A percentile compares a stretch with the other conserved stretches of the same genome.
These are phyloP conservation scores for Dipodomys merriami DNA, from an alignment of 2,113 vertebrate species.

Conservation along the genomic window DNA sequence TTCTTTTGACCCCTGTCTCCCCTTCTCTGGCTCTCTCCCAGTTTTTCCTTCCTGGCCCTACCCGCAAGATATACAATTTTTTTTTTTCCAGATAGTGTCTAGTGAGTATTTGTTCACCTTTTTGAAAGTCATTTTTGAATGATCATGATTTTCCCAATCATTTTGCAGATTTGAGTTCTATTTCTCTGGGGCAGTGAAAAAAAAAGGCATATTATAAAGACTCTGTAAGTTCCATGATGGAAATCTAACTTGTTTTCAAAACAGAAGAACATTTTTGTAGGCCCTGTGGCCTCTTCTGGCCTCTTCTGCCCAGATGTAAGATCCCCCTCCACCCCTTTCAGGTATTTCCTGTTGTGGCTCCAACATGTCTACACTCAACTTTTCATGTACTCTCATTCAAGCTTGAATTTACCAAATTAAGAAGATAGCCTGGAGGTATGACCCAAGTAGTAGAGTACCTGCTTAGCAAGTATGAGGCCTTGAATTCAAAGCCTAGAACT, in stretches of 20 bases:
- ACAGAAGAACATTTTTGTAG: not conserved
- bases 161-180: not conserved
- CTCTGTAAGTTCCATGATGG: not conserved
- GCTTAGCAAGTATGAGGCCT: no score
- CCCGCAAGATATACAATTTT: no score
- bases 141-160: not conserved
- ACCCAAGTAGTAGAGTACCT: no score
- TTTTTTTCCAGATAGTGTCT: no score
- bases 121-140: no score
- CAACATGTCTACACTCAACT: not conserved
- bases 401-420: not conserved
- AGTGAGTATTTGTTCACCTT: no score
- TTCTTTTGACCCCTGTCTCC: no score
- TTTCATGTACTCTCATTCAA: not conserved
- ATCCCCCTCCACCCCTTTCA: no score
- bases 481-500: no score
- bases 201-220: not conserved
- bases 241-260: not conserved
- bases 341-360: not conserved
- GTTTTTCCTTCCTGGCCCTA: no score
- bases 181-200: not conserved
- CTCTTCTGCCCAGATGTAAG: not conserved
- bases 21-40: no score
- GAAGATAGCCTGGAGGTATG: no score
- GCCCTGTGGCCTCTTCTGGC: fast-evolving